A percentile compares a stretch with the other conserved stretches of the same genome.
phyloP scores from a whole-genome alignment of 2,113 vertebrate species.

The Caretta caretta region DNA sequence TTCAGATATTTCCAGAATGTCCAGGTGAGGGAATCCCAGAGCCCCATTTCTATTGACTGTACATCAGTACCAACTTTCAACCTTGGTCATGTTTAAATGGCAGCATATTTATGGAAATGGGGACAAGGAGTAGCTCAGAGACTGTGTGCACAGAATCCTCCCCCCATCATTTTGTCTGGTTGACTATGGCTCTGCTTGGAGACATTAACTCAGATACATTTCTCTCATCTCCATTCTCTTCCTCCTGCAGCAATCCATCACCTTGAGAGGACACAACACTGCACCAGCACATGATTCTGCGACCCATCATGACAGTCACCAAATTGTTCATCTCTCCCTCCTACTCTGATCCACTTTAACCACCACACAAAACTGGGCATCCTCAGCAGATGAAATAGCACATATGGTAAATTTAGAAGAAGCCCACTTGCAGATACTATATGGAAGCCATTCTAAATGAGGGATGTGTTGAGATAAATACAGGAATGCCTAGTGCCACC shows the following conservation, averaged over 20 bases:
- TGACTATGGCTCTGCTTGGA: not conserved
- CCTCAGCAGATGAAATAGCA: not conserved
- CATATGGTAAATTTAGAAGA: not conserved
- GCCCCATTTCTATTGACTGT: too few relatives aligned
- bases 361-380: not conserved
- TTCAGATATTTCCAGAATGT: not conserved
- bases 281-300: not conserved
- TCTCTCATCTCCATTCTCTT: not conserved
- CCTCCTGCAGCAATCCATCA: not conserved
- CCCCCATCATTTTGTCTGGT: not conserved
- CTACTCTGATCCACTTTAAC: not conserved
- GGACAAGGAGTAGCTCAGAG: not conserved
- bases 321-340: not conserved
- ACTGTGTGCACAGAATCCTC: not conserved
- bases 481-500: not conserved
- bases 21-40: not conserved
- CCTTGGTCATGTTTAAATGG: not conserved
- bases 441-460: conserved; percentile 16
- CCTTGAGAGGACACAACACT: not conserved
- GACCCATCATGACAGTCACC: not conserved
- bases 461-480: conserved; percentile 25
- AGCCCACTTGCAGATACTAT: not conserved
- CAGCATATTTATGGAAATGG: not conserved
- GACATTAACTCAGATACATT: not conserved
- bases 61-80: too few relatives aligned